A percentile compares a stretch with the other conserved stretches of the same genome.
phyloP scores from a whole-genome alignment of 2,797 vertebrate species.

The Vireo griseus region DNA sequence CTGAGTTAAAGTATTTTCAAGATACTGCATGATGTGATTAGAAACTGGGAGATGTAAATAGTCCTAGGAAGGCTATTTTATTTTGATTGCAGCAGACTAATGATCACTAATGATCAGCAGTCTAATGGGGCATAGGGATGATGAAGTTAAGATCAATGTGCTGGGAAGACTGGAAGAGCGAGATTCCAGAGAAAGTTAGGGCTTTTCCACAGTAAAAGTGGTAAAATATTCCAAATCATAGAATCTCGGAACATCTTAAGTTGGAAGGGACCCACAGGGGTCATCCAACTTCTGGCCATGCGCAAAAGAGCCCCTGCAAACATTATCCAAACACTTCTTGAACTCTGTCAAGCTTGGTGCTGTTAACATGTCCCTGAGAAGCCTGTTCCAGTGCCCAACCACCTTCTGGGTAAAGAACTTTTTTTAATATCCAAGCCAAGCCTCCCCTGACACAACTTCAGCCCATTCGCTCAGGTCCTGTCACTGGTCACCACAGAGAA shows the following conservation, averaged over 20 bases:
- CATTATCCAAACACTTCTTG: background rate
- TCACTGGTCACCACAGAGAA: background rate
- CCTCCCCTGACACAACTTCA: background rate
- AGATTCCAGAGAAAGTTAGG: background rate
- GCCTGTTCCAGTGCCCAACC: background rate
- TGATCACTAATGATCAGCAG: background rate
- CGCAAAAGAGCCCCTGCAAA: background rate
- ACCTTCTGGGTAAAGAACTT: background rate
- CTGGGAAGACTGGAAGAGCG: background rate
- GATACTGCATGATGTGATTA: background rate
- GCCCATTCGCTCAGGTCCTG: background rate
- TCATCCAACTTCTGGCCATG: background rate
- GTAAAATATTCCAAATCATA: background rate
- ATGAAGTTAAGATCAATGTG: background rate
- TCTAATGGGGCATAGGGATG: background rate
- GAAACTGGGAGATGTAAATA: background rate
- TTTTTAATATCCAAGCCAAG: background rate
- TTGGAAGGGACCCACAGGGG: background rate
- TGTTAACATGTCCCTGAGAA: background rate
- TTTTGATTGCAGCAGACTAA: background rate
- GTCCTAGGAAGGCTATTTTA: background rate
- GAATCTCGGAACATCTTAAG: background rate
- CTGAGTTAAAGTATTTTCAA: background rate
- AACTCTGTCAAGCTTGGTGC: background rate
- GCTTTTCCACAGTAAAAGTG: background rate